Conservation (phyloP, 1,140 invertebrate genomes). For the Orussus abietinus region DNA sequence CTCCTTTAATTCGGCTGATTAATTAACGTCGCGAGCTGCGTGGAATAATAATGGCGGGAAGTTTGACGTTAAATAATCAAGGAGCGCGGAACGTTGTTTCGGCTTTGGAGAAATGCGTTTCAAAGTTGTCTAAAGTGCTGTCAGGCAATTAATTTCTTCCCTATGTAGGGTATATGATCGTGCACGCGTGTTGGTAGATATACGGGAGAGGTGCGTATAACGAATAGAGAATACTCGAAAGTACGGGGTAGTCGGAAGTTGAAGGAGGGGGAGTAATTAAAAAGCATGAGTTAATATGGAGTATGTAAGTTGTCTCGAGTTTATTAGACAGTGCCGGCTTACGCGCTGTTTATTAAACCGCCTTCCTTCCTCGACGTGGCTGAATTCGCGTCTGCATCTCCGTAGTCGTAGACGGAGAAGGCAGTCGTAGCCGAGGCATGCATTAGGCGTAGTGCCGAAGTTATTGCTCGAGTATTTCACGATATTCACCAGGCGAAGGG, state of each 20-base stretch:
- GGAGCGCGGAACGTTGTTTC: too few species aligned
- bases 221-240: not conserved
- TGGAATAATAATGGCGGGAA: too few species aligned
- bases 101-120: too few species aligned
- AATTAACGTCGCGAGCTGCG: too few species aligned
- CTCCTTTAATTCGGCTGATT: too few species aligned
- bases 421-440: not conserved
- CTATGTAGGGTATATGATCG: too few species aligned
- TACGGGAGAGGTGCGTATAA: not conserved
- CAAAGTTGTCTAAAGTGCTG: too few species aligned
- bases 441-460: constrained; percentile 14
- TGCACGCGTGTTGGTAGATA: too few species aligned
- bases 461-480: not conserved
- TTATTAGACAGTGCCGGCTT: constrained; percentile 17
- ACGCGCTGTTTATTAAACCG: constrained; percentile 18
- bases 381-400: not conserved
- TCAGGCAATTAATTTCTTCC: too few species aligned
- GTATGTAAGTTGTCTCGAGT: constrained; percentile 16
- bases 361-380: not conserved
- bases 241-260: not conserved
- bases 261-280: constrained; percentile 24
- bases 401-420: too few species aligned
- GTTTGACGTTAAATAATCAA: too few species aligned
- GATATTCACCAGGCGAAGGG: not conserved
- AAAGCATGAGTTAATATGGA: constrained; percentile 17